Evolutionary conservation across 2,797 vertebrate species (phyloP), one percentile per base, ranked within the genome.

Genomic region (Acipenser oxyrinchus): DNA sequence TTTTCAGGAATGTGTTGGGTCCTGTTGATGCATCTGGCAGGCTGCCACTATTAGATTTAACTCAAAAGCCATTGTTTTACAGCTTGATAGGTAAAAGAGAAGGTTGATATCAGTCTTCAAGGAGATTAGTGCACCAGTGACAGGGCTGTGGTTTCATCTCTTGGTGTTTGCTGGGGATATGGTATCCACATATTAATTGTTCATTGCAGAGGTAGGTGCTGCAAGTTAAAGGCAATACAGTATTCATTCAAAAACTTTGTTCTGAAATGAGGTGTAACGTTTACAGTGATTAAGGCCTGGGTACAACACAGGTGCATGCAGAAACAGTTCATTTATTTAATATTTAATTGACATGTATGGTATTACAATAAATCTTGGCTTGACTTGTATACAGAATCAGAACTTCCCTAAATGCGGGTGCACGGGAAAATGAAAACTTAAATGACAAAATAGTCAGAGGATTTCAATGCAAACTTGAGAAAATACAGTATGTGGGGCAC

Each of bases 401-500:
- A 37, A 37, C 23, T 37, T 37, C 23, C 4, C 4, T 5, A 4
- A 37, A 4, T 4, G 37, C 37, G 5, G 37, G 0, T 37, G 37
- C 37, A 37, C 1, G 37, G 37, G 3, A 37, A 37, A 37, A 37
- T 37, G 3, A 37, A 37, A 37, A 37, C 37, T 37, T 5, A 37
- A 37, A 37, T 37, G 37, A 37, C 5, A 37, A 37, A 37, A 67
- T 71, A 70, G 77, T 64, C 68, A 12, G 4, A 72, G 74, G 76
- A 76, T 73, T 70, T 75, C 75, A 55, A 55, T 57, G 64, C 50
- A 48, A 61, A 69, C 75, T 76, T 76, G 71, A 58, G 52, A 50
- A 37, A 79, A 80, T 76, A 71, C 77, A 70, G 73, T 72, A 78
- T 75, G 73, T 72, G 13, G 75, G 65, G 67, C 75, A 66, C 66